Conservation (phyloP, 2,797 vertebrate species). For the Etheostoma perlongum region DNA sequence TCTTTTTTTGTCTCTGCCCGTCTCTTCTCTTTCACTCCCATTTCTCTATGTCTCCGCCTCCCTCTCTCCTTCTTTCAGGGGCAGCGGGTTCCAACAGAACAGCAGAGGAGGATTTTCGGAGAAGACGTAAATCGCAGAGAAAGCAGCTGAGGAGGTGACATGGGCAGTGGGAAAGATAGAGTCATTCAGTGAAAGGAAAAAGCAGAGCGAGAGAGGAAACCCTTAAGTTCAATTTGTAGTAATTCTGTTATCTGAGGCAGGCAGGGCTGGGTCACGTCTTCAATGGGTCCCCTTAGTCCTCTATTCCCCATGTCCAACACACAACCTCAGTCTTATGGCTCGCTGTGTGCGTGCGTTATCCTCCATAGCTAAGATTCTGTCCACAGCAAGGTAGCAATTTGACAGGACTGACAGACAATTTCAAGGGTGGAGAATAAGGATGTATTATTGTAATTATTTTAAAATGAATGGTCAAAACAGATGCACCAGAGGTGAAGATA, state of each 20-base stretch:
- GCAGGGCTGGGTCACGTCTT: slow-evolving; percentile 64
- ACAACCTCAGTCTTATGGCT: slow-evolving; percentile 42
- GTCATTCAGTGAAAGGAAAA: slow-evolving; percentile 48
- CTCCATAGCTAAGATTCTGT: slow-evolving; percentile 49
- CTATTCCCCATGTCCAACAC: slow-evolving; percentile 48
- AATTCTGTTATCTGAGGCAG: slow-evolving; percentile 84
- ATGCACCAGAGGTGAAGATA: background rate
- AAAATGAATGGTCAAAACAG: background rate
- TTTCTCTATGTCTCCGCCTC: slow-evolving; percentile 17
- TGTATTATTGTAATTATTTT: background rate
- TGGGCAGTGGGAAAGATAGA: slow-evolving; percentile 39
- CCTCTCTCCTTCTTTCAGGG: slow-evolving; percentile 15
- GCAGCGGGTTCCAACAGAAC: slow-evolving; percentile 35
- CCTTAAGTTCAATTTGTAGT: slow-evolving; percentile 83
- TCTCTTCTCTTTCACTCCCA: slow-evolving; percentile 35
- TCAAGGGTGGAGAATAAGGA: slow-evolving; percentile 31
- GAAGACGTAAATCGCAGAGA: slow-evolving; percentile 65
- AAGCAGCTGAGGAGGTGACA: slow-evolving; percentile 46
- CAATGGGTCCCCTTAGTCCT: slow-evolving; percentile 53
- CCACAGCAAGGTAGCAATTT: slow-evolving; percentile 48
- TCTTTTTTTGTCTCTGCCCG: slow-evolving; percentile 21
- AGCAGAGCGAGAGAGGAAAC: slow-evolving; percentile 54
- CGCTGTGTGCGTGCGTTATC: slow-evolving; percentile 42
- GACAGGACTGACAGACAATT: slow-evolving; percentile 63
- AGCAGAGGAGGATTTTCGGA: slow-evolving; percentile 57